A percentile compares a stretch with the other conserved stretches of the same genome.
phyloP scores from a whole-genome alignment of 2,113 vertebrate species.

The Calyptommatus sinebrachiatus region DNA sequence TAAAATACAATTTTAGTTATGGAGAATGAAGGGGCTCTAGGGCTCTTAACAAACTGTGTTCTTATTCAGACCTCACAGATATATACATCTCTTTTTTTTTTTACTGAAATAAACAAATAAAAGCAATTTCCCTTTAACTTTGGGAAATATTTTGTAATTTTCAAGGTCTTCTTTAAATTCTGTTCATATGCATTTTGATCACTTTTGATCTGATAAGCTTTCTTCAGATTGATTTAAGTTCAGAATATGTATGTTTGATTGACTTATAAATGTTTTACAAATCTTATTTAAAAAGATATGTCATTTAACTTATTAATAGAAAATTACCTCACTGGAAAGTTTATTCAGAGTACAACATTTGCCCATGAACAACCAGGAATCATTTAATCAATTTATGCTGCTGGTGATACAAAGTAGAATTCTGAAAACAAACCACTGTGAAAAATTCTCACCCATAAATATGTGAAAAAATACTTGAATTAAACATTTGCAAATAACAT shows the following conservation, averaged over 20 bases:
- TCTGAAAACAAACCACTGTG: background rate
- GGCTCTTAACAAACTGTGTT: background rate
- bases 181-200: background rate
- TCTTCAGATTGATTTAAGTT: background rate
- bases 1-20: background rate
- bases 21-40: background rate
- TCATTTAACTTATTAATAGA: background rate
- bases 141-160: background rate
- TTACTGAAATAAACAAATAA: background rate
- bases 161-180: background rate
- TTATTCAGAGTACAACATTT: background rate
- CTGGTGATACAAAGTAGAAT: accelerated
- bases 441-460: accelerated
- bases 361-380: background rate
- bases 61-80: background rate
- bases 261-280: background rate
- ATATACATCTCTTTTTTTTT: background rate
- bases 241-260: background rate
- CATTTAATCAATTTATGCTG: background rate
- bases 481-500: background rate
- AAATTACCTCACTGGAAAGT: background rate
- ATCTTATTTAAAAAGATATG: background rate
- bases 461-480: background rate
- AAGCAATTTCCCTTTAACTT: background rate
- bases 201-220: too few relatives aligned